Evolutionary conservation across 1,140 invertebrate species (phyloP).

Genomic region (Belonocnema kinseyi): DNA sequence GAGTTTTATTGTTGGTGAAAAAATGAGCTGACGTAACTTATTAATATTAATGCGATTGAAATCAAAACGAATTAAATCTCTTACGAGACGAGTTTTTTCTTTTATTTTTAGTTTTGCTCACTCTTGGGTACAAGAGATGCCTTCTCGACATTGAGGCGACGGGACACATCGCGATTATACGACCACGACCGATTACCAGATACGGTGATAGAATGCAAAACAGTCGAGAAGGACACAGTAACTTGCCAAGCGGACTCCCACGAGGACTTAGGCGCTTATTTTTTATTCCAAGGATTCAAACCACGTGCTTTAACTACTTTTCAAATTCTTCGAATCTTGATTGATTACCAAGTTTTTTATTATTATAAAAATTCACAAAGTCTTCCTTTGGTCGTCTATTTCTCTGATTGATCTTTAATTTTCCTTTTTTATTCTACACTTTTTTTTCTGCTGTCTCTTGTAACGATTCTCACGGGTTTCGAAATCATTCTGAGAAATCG

Average conservation of each 20-base stretch:
- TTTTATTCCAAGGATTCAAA: constrained; percentile 38
- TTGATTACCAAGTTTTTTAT: background rate
- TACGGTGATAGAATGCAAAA: constrained; percentile 50
- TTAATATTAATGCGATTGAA: constrained; percentile 31
- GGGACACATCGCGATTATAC: constrained; percentile 51
- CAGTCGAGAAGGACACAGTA: constrained; percentile 40
- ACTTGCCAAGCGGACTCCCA: constrained; percentile 47
- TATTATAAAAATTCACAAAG: background rate
- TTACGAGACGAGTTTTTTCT: background rate
- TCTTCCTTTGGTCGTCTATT: background rate
- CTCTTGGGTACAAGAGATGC: constrained; percentile 11
- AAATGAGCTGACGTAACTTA: constrained; percentile 29
- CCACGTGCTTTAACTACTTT: constrained; percentile 43
- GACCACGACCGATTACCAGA: constrained; percentile 47
- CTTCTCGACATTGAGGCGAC: constrained; percentile 49
- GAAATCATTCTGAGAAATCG: constrained; percentile 22
- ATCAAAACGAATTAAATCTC: constrained; percentile 30
- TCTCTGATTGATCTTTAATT: background rate
- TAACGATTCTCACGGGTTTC: constrained; percentile 22
- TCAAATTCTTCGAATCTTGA: constrained; percentile 21
- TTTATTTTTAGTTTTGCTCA: constrained; percentile 25
- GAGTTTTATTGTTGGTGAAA: constrained; percentile 8
- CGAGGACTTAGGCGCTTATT: constrained; percentile 40
- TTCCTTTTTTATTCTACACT: background rate
- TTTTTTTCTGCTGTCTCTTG: background rate